A percentile compares a stretch with the other conserved stretches of the same genome.
These are phyloP conservation scores for Lepidothrix coronata DNA, from an alignment of 2,113 vertebrate genomes.

Conservation along the genomic window DNA sequence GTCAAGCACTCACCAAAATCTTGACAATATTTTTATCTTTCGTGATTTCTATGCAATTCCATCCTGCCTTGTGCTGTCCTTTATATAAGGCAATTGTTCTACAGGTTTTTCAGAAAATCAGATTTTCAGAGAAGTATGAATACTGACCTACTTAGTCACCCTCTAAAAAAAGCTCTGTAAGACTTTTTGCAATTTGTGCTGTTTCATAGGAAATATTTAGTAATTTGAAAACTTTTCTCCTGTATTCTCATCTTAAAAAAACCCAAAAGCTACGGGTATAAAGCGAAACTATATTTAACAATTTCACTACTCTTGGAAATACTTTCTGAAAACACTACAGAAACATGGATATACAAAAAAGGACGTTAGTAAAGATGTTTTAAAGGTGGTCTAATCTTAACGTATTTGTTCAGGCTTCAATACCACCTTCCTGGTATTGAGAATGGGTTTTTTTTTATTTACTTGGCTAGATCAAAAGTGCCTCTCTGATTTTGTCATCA, in stretches of 20 bases:
- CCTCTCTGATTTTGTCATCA: constrained; percentile 10
- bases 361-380: background rate
- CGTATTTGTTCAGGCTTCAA: background rate
- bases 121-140: background rate
- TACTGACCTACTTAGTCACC: background rate
- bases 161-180: background rate
- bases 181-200: background rate
- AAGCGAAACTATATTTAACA: background rate
- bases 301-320: background rate
- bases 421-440: background rate
- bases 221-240: background rate
- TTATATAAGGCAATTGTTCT: background rate
- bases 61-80: background rate
- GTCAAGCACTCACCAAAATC: background rate
- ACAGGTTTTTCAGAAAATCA: background rate
- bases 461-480: background rate
- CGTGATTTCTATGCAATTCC: background rate
- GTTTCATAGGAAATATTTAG: background rate
- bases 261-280: background rate
- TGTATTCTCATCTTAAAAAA: background rate
- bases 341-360: background rate
- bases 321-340: background rate
- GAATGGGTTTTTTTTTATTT: background rate
- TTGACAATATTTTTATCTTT: background rate
- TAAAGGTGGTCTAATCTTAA: background rate